These are phyloP conservation scores for Graphium colonna DNA, from an alignment of 2,888 invertebrate genomes.

Conservation along the genomic window DNA sequence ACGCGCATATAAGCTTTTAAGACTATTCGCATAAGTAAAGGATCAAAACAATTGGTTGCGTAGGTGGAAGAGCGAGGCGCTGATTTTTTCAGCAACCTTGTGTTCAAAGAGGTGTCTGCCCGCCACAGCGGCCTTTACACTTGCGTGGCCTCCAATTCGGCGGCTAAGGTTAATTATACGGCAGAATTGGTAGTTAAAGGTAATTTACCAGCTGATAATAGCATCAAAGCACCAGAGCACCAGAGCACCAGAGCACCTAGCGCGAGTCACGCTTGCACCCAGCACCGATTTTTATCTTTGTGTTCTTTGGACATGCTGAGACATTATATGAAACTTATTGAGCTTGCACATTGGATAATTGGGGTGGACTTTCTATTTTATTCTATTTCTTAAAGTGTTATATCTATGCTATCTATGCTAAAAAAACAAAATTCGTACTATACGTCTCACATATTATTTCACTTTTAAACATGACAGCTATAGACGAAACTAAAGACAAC, in stretches of 20 bases:
- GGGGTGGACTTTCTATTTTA: not conserved
- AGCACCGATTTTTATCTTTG: conserved; percentile 22
- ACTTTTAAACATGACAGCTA: too few relatives aligned
- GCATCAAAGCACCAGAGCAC: conserved; percentile 29
- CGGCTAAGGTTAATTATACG: conserved; percentile 86
- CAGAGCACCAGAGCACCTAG: conserved; percentile 30
- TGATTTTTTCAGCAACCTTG: conserved; percentile 87
- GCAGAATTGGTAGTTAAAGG: conserved; percentile 88
- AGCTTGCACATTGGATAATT: not conserved
- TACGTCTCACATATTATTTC: too few relatives aligned
- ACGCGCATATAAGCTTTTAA: too few relatives aligned
- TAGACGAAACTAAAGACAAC: too few relatives aligned
- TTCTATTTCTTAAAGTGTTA: not conserved
- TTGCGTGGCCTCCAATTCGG: conserved; percentile 86
- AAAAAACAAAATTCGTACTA: too few relatives aligned
- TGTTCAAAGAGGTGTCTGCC: conserved; percentile 86
- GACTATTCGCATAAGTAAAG: conserved; percentile 18
- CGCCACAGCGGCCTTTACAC: conserved; percentile 87
- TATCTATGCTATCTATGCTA: too few relatives aligned
- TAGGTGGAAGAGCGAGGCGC: conserved; percentile 86
- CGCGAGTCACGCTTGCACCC: conserved; percentile 34
- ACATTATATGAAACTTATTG: not conserved
- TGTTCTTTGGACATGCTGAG: not conserved
- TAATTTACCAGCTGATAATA: conserved; percentile 63
- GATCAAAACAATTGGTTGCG: conserved; percentile 41